These are phyloP conservation scores for Anthophora plumipes DNA, from an alignment of 2,888 invertebrate genomes.

Conservation along the genomic window DNA sequence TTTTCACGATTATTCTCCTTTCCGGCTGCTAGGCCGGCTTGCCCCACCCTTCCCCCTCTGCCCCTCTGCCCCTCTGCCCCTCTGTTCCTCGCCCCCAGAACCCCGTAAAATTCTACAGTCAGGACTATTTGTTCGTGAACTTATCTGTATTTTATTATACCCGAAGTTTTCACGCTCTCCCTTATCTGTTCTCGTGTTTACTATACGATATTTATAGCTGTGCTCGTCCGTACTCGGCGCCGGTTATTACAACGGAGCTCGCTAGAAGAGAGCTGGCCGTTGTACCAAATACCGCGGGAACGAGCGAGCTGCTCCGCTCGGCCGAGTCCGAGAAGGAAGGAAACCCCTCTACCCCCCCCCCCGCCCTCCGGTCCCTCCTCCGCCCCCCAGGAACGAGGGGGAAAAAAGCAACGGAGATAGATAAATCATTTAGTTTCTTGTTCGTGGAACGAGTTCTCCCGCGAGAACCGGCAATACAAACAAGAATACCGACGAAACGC, in stretches of 20 bases:
- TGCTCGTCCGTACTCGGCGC: conserved; percentile 71
- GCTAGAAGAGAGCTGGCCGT: conserved; percentile 58
- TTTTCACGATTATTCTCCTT: conserved; percentile 69
- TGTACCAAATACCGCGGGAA: conserved; percentile 60
- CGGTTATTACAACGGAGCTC: conserved; percentile 69
- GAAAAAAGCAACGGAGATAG: conserved; percentile 45
- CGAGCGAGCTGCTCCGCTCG: conserved; percentile 20
- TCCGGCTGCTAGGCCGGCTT: conserved; percentile 23
- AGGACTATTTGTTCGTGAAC: conserved; percentile 74
- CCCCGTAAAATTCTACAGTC: conserved; percentile 66
- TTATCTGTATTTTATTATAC: conserved; percentile 76
- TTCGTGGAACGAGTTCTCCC: conserved; percentile 57
- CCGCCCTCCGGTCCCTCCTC: no score
- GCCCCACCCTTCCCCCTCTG: conserved; percentile 12
- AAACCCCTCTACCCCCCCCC: no score
- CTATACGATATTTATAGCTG: conserved; percentile 76
- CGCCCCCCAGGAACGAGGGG: conserved; percentile 26
- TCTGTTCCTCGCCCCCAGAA: neutral
- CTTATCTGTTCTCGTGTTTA: conserved; percentile 74
- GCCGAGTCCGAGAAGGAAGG: conserved; percentile 22
- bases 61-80: neutral
- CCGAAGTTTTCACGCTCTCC: conserved; percentile 74
- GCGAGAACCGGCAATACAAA: conserved; percentile 37
- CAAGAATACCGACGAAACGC: conserved; percentile 34
- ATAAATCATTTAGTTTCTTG: conserved; percentile 64